phyloP scores from a whole-genome alignment of 2,888 invertebrate species.

The Tromatobia lineatoria region DNA sequence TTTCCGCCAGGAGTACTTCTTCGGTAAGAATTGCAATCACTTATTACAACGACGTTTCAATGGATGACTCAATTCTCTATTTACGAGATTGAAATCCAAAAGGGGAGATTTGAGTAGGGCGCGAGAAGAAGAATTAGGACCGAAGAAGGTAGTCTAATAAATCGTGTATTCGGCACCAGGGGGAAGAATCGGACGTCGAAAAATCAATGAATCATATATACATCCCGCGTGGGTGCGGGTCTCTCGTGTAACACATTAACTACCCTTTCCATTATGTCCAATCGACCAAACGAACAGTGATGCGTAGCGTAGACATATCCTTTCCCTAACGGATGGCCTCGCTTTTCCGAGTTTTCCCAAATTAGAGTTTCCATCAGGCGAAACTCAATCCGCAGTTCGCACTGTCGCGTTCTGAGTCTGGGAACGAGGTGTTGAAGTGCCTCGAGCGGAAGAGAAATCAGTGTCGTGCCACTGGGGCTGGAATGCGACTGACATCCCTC shows the following conservation, averaged over 20 bases:
- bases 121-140: constrained; percentile 18
- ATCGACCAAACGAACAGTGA: constrained; percentile 7
- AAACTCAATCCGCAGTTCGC: neutral
- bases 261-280: neutral
- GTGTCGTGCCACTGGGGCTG: neutral
- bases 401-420: neutral
- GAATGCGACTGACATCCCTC: neutral
- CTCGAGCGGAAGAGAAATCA: constrained; percentile 41
- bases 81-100: constrained; percentile 32
- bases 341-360: neutral
- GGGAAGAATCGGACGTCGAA: constrained; percentile 15
- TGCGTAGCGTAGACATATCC: neutral
- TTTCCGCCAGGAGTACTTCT: neutral
- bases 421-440: constrained; percentile 15
- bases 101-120: neutral
- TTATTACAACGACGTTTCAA: neutral
- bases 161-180: constrained; percentile 38
- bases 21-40: neutral
- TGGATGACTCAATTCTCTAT: constrained; percentile 5
- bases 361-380: constrained; percentile 25
- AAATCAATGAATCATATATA: neutral
- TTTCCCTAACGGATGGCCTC: neutral
- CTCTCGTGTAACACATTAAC: constrained; percentile 6
- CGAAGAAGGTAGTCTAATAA: constrained; percentile 39
- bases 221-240: neutral